A percentile compares a stretch with the other conserved stretches of the same genome.
Conservation (phyloP, 2,888 invertebrate species). For the Ariolimax columbianus region DNA sequence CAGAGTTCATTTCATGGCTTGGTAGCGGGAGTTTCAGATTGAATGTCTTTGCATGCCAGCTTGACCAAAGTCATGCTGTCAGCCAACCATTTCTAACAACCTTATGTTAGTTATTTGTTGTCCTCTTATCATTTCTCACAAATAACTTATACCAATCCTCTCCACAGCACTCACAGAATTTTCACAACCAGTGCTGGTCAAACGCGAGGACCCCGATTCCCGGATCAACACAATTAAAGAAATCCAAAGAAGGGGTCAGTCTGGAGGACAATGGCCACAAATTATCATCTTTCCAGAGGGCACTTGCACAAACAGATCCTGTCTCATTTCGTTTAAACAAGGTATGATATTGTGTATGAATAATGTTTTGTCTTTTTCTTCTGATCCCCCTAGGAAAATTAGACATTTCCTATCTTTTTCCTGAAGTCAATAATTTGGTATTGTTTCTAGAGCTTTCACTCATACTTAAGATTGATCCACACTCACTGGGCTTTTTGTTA, state of each 20-base stretch:
- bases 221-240: constrained; percentile 93
- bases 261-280: constrained; percentile 91
- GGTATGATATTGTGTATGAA: constrained; percentile 61
- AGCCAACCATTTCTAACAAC: neutral
- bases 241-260: constrained; percentile 90
- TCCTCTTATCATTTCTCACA: neutral
- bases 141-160: neutral
- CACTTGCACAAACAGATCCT: constrained; percentile 95
- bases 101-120: neutral
- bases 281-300: constrained; percentile 97
- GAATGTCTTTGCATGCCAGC: too few relatives aligned
- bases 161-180: constrained; percentile 91
- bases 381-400: too few relatives aligned
- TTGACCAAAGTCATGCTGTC: too few relatives aligned
- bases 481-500: too few relatives aligned
- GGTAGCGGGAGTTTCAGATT: too few relatives aligned
- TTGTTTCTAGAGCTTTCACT: too few relatives aligned
- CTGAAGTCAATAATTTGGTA: too few relatives aligned
- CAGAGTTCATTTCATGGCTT: too few relatives aligned
- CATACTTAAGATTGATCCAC: too few relatives aligned
- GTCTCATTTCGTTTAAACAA: constrained; percentile 82
- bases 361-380: neutral
- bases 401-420: too few relatives aligned
- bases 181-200: constrained; percentile 96
- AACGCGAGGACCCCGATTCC: constrained; percentile 94